A percentile compares a stretch with the other conserved stretches of the same genome.
phyloP scores from a whole-genome alignment of 2,113 vertebrate genomes.

The Podilymbus podiceps region DNA sequence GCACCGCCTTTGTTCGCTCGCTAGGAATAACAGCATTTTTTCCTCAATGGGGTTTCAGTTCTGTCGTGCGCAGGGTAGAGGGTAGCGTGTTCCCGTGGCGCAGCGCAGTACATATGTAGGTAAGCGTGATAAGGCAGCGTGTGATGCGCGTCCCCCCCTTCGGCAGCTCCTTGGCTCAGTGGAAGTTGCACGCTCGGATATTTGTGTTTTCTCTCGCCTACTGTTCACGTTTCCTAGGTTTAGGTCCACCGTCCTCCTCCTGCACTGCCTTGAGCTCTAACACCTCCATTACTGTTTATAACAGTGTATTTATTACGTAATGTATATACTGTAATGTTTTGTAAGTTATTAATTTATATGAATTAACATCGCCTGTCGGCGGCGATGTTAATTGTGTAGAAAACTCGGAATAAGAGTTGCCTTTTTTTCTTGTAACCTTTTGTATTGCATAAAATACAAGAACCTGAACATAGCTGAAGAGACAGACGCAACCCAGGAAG shows the following conservation, averaged over 20 bases:
- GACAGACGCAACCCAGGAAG: conserved; percentile 71
- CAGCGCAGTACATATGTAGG: neutral
- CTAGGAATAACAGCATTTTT: neutral
- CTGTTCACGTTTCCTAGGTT: conserved; percentile 17
- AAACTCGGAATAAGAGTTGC: conserved; percentile 91
- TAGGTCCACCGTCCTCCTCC: conserved; percentile 76
- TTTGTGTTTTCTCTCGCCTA: neutral
- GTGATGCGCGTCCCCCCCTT: neutral
- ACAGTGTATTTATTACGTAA: conserved; percentile 97
- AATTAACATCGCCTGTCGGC: conserved; percentile 91
- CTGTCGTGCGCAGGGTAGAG: conserved; percentile 28
- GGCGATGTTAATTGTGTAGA: conserved; percentile 91
- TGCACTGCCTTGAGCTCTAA: conserved; percentile 88
- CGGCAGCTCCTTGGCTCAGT: neutral
- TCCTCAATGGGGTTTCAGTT: neutral
- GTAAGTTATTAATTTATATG: conserved; percentile 99
- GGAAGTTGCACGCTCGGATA: neutral
- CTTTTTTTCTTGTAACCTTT: conserved; percentile 79
- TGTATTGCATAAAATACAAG: conserved; percentile 77
- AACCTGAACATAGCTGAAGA: conserved; percentile 78
- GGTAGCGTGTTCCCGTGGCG: neutral
- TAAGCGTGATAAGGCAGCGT: neutral
- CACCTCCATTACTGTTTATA: conserved; percentile 97
- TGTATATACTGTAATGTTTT: conserved; percentile 99
- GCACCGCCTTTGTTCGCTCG: neutral